Conservation (phyloP, 2,113 vertebrate genomes). For the Plecturocebus donacophilus region DNA sequence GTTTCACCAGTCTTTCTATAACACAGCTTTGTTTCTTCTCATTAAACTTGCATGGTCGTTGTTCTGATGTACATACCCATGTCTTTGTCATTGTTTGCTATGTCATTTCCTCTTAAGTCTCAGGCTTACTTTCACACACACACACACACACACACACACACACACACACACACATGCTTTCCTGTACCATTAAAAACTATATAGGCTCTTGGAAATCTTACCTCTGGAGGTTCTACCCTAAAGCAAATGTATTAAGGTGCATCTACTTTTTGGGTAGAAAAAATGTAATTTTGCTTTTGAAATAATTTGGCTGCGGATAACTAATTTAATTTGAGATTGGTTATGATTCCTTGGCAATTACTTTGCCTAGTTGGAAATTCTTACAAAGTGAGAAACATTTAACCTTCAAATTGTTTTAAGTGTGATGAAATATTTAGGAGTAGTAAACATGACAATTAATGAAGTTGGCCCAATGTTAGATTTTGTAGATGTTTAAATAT, state of each 20-base stretch:
- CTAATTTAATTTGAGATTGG: slow-evolving; percentile 72
- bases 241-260: neutral
- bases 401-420: slow-evolving; percentile 66
- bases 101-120: neutral
- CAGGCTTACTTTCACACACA: neutral
- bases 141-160: too few species aligned
- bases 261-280: slow-evolving; percentile 47
- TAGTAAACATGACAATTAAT: slow-evolving; percentile 57
- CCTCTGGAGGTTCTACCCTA: neutral
- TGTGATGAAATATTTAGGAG: slow-evolving; percentile 72
- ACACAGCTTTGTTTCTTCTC: neutral
- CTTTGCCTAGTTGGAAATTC: slow-evolving; percentile 45
- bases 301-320: slow-evolving; percentile 63
- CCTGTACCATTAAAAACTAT: neutral
- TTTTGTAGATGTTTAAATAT: slow-evolving; percentile 65
- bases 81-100: neutral
- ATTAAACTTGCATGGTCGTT: neutral
- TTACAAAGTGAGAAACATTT: slow-evolving; percentile 59
- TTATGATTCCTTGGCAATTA: slow-evolving; percentile 66
- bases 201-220: neutral
- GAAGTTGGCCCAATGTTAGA: slow-evolving; percentile 51
- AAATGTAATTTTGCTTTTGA: slow-evolving; percentile 43
- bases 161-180: too few species aligned
- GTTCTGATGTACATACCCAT: neutral
- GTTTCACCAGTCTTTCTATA: neutral